A percentile compares a stretch with the other conserved stretches of the same genome.
phyloP scores from a whole-genome alignment of 2,113 vertebrate species.

The cattle (Bos taurus) region ARS-UCD2.0 NC_037346.1:28013501-28014000 shows the following conservation, averaged over 20 bases:
- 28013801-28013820: not conserved
- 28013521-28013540: not conserved
- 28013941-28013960: not conserved
- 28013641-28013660: not conserved
- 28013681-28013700: not conserved
- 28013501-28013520: not conserved
- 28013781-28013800: not conserved
- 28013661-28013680: not conserved
- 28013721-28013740: constrained; percentile 28
- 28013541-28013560: not conserved
- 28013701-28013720: constrained; percentile 7
- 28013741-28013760: not conserved
- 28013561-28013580: not conserved
- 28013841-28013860: not conserved
- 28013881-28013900: not conserved
- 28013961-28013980: not conserved
- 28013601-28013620: not conserved
- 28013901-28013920: not conserved
- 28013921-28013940: not conserved
- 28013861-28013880: not conserved
- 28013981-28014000: constrained; percentile 26
- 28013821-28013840: not conserved
- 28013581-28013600: not conserved
- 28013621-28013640: not conserved
- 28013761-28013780: not conserved